Conservation (phyloP, 2,888 invertebrate species). For the Acronicta leporina region DNA sequence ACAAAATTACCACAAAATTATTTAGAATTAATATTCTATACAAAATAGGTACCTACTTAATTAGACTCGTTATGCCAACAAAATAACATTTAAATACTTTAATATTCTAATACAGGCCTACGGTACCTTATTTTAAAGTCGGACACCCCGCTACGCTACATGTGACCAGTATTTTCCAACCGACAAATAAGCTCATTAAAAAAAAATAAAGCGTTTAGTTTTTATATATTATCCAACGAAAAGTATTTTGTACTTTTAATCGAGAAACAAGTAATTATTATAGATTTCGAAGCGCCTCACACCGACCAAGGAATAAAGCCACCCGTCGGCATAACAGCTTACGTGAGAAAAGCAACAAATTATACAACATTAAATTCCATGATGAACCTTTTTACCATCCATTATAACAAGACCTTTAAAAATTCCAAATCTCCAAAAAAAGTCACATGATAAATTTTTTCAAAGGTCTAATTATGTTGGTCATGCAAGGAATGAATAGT, state of each 20-base stretch:
- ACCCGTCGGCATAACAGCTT: slow-evolving; percentile 65
- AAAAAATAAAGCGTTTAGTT: slow-evolving; percentile 20
- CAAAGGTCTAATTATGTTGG: slow-evolving; percentile 15
- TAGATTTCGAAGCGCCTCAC: slow-evolving; percentile 15
- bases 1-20: not conserved
- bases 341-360: slow-evolving; percentile 77
- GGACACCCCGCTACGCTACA: slow-evolving; percentile 39
- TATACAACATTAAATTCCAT: slow-evolving; percentile 61
- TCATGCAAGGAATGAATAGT: slow-evolving; percentile 65
- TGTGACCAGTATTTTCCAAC: slow-evolving; percentile 16
- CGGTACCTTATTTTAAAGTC: slow-evolving; percentile 15
- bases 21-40: slow-evolving; percentile 12
- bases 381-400: slow-evolving; percentile 57
- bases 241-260: slow-evolving; percentile 32
- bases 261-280: slow-evolving; percentile 52
- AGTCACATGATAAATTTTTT: not conserved
- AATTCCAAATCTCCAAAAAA: not conserved
- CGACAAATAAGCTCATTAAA: slow-evolving; percentile 47
- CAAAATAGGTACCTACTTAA: slow-evolving; percentile 14
- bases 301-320: slow-evolving; percentile 41
- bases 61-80: slow-evolving; percentile 18
- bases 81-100: slow-evolving; percentile 32
- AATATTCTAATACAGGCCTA: slow-evolving; percentile 26
- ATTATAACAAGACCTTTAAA: slow-evolving; percentile 42
- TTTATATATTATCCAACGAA: slow-evolving; percentile 5